Conservation (phyloP, 2,888 invertebrate genomes). For the Romanomermis culicivorax region DNA sequence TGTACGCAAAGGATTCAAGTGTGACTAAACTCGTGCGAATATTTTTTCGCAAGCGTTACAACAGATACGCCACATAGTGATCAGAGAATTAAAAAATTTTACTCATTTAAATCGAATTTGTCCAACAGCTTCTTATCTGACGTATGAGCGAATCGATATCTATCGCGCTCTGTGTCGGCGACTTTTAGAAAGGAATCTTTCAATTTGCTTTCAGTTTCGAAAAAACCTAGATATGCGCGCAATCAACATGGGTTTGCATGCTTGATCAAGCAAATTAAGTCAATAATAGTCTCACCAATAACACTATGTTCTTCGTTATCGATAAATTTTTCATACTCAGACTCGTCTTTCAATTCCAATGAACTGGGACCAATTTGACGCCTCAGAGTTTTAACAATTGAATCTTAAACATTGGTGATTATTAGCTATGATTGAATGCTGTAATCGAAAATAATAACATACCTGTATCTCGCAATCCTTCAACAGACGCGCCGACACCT, state of each 20-base stretch:
- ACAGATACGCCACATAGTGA: too few species aligned
- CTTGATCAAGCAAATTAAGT: too few species aligned
- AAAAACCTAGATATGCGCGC: slow-evolving; percentile 31
- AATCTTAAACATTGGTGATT: background rate
- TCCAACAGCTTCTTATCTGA: slow-evolving; percentile 47
- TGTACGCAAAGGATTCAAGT: background rate
- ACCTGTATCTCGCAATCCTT: slow-evolving; percentile 25
- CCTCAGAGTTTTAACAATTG: slow-evolving; percentile 32
- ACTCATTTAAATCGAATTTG: slow-evolving; percentile 54
- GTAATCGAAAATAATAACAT: slow-evolving; percentile 22
- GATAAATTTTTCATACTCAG: slow-evolving; percentile 37
- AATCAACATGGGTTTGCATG: background rate
- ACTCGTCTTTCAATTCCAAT: slow-evolving; percentile 49
- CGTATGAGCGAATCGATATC: slow-evolving; percentile 66
- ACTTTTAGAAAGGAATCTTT: slow-evolving; percentile 63
- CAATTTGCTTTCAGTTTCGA: slow-evolving; percentile 35
- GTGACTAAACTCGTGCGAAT: too few species aligned
- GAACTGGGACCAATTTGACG: slow-evolving; percentile 90
- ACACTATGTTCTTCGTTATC: slow-evolving; percentile 28
- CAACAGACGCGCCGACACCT: slow-evolving; percentile 54
- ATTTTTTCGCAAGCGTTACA: too few species aligned
- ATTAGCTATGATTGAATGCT: slow-evolving; percentile 25
- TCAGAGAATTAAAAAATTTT: slow-evolving; percentile 22
- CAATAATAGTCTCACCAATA: slow-evolving; percentile 28
- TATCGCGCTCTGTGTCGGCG: slow-evolving; percentile 72